These are phyloP conservation scores for Ceratitis capitata DNA, from an alignment of 1,140 invertebrate species.

Conservation along the genomic window DNA sequence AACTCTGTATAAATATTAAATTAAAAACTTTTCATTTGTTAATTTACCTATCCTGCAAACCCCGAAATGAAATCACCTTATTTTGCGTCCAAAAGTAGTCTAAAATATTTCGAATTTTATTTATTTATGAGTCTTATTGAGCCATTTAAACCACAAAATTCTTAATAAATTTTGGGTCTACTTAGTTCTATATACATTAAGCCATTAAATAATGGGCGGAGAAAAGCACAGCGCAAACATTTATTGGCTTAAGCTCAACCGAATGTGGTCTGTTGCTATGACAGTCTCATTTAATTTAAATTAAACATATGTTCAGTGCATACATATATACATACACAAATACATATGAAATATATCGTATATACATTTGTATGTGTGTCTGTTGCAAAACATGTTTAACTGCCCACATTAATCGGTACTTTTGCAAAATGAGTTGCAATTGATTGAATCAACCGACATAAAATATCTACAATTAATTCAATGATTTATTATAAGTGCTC, in stretches of 20 bases:
- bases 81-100: too few species aligned
- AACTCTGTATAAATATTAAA: too few species aligned
- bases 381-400: not conserved
- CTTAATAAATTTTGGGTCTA: too few species aligned
- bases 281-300: not conserved
- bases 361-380: not conserved
- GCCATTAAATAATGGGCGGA: not conserved
- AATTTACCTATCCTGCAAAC: too few species aligned
- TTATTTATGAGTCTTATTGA: too few species aligned
- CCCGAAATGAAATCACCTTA: too few species aligned
- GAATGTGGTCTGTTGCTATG: not conserved
- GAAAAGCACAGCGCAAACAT: not conserved
- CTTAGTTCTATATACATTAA: not conserved
- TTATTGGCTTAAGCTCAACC: not conserved
- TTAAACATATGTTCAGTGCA: too few species aligned
- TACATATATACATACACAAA: not conserved
- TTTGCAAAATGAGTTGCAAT: conserved; percentile 1
- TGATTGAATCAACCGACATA: not conserved
- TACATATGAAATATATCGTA: not conserved
- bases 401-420: not conserved
- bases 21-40: too few species aligned
- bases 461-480: conserved; percentile 15
- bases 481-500: not conserved
- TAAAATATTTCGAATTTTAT: too few species aligned
- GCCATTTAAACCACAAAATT: too few species aligned